A percentile compares a stretch with the other conserved stretches of the same genome.
phyloP scores from a whole-genome alignment of 37 sponge, comb jelly and placozoan species.

The Haliclona indistincta region DNA sequence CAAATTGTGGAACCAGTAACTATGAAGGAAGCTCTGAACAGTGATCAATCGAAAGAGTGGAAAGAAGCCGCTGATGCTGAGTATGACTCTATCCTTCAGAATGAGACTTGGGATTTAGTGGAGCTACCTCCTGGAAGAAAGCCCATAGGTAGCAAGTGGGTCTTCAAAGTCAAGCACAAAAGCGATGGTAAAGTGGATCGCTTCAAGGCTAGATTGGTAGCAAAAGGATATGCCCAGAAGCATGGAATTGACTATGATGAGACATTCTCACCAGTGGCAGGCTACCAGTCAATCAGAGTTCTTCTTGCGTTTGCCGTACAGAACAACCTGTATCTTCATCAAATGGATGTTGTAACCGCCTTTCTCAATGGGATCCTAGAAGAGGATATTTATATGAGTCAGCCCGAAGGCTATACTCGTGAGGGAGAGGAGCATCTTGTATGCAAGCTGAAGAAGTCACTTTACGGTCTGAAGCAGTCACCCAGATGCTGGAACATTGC shows the following conservation, averaged over 20 bases:
- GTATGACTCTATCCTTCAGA: constrained; percentile 43
- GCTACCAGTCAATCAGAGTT: constrained; percentile 2
- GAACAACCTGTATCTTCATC: constrained; percentile 31
- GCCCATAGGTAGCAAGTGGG: constrained; percentile 48
- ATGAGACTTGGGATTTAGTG: constrained; percentile 38
- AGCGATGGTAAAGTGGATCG: constrained; percentile 25
- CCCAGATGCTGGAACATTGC: constrained; percentile 37
- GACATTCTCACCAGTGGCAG: constrained; percentile 16
- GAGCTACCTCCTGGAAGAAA: constrained; percentile 23
- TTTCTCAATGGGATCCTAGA: constrained; percentile 53
- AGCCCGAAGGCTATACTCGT: constrained; percentile 23
- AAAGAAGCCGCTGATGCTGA: constrained; percentile 50
- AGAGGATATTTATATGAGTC: constrained; percentile 29
- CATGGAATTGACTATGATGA: constrained; percentile 17
- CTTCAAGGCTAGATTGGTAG: constrained; percentile 41
- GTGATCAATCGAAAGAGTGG: constrained; percentile 43
- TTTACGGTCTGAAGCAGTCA: constrained; percentile 51
- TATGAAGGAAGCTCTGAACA: neutral
- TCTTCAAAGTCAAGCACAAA: constrained; percentile 7
- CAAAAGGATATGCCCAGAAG: constrained; percentile 46
- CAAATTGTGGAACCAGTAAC: neutral
- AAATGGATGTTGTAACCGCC: constrained; percentile 61
- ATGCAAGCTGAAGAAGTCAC: constrained; percentile 34
- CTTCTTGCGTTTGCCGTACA: constrained; percentile 18
- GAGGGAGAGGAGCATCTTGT: constrained; percentile 33